Evolutionary conservation across 2,888 invertebrate genomes (phyloP).

Genomic region (Onthophagus sagittarius): DNA sequence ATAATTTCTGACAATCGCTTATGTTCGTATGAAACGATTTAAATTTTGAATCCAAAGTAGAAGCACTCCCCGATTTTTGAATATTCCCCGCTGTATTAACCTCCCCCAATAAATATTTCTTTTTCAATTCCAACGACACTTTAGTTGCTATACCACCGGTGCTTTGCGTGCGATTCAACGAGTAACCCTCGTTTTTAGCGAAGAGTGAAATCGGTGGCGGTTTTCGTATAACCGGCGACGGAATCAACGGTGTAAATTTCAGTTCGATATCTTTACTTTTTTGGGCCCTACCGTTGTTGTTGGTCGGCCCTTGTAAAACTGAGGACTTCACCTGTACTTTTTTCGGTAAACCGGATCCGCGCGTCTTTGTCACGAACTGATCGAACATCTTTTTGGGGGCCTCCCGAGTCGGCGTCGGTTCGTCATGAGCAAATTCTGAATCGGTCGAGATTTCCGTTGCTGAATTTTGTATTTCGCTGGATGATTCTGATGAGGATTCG

Average conservation of each 20-base stretch:
- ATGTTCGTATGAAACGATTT: conserved; percentile 82
- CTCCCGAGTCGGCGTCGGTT: conserved; percentile 64
- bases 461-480: conserved; percentile 74
- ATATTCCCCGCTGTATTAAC: conserved; percentile 64
- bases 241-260: conserved; percentile 47
- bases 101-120: conserved; percentile 77
- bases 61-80: conserved; percentile 77
- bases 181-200: conserved; percentile 64
- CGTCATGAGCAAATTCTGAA: conserved; percentile 86
- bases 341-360: conserved; percentile 51
- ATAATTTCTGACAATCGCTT: conserved; percentile 81
- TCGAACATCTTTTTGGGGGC: conserved; percentile 75
- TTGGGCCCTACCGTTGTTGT: conserved; percentile 36
- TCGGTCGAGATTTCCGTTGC: conserved; percentile 91
- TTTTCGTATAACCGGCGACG: conserved; percentile 18
- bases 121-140: conserved; percentile 80
- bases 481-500: conserved; percentile 60
- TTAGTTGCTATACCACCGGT: conserved; percentile 86
- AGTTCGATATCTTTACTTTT: conserved; percentile 43
- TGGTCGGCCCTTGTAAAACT: conserved; percentile 49
- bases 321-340: conserved; percentile 60
- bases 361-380: conserved; percentile 57
- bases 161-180: conserved; percentile 77
- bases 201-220: conserved; percentile 36
- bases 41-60: conserved; percentile 79